Conservation (phyloP, 1,140 invertebrate species). For the Thaumetopoea pityocampa region DNA sequence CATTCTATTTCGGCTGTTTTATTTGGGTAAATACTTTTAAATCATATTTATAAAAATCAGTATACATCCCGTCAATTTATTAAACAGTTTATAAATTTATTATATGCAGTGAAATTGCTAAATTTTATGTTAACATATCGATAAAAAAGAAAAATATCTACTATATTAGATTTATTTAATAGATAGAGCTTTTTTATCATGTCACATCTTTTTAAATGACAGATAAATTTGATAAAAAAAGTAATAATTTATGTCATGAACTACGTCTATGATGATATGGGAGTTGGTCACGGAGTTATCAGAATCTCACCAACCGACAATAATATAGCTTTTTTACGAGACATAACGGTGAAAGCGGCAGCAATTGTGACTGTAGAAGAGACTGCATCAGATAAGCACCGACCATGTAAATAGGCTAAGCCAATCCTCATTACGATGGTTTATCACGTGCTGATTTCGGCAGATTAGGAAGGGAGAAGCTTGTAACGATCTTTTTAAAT, state of each 20-base stretch:
- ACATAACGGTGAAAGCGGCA: constrained; percentile 24
- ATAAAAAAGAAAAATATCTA: too few relatives aligned
- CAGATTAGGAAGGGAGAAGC: constrained; percentile 11
- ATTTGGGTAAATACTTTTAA: constrained; percentile 14
- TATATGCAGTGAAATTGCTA: too few relatives aligned
- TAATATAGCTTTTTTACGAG: constrained; percentile 35
- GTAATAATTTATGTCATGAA: constrained; percentile 46
- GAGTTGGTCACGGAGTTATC: constrained; percentile 56
- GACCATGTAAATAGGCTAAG: constrained; percentile 52
- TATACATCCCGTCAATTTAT: too few relatives aligned
- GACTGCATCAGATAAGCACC: constrained; percentile 42
- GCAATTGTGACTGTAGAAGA: constrained; percentile 38
- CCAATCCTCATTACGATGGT: constrained; percentile 40
- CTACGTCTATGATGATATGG: constrained; percentile 29
- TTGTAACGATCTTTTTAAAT: constrained; percentile 12
- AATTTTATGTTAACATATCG: too few relatives aligned
- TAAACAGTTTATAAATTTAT: too few relatives aligned
- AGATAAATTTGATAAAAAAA: constrained; percentile 40
- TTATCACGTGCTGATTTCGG: constrained; percentile 37
- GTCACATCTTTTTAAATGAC: constrained; percentile 24
- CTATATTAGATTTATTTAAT: too few relatives aligned
- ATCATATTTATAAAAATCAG: constrained; percentile 2
- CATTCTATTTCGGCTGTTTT: constrained; percentile 13
- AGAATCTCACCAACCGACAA: constrained; percentile 19
- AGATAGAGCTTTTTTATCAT: constrained; percentile 14